A percentile compares a stretch with the other conserved stretches of the same genome.
Evolutionary conservation across 2,888 invertebrate genomes (phyloP).

Genomic region (Amblyteles armatorius): DNA sequence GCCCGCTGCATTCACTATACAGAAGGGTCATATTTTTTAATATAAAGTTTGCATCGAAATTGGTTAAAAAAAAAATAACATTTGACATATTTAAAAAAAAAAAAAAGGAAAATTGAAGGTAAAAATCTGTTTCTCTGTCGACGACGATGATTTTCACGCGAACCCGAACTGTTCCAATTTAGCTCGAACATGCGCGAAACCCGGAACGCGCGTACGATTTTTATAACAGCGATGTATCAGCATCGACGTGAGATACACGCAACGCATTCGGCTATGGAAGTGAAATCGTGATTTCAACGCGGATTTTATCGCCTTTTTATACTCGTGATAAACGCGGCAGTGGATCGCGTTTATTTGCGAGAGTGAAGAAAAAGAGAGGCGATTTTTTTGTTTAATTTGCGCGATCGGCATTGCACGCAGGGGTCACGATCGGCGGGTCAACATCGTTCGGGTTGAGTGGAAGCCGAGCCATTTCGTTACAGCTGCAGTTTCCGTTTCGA

Average conservation of each 20-base stretch:
- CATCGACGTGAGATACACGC: neutral
- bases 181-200: neutral
- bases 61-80: neutral
- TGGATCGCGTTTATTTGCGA: slow-evolving; percentile 4
- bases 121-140: neutral
- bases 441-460: slow-evolving; percentile 12
- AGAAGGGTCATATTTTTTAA: no score
- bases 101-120: neutral
- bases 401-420: neutral
- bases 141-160: neutral
- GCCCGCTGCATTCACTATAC: no score
- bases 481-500: neutral
- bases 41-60: neutral
- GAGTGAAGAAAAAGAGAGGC: slow-evolving; percentile 6
- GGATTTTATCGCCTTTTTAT: slow-evolving; percentile 36
- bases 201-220: neutral
- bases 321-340: slow-evolving; percentile 16
- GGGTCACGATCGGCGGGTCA: slow-evolving; percentile 16
- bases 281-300: slow-evolving; percentile 16
- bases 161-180: neutral
- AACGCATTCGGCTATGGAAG: neutral
- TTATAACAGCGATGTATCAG: slow-evolving; percentile 2
- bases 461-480: slow-evolving; percentile 18
- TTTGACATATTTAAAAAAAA: neutral
- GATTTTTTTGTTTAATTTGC: neutral